Conservation (phyloP, 2,888 invertebrate species). For the Drosophila antonietae region DNA sequence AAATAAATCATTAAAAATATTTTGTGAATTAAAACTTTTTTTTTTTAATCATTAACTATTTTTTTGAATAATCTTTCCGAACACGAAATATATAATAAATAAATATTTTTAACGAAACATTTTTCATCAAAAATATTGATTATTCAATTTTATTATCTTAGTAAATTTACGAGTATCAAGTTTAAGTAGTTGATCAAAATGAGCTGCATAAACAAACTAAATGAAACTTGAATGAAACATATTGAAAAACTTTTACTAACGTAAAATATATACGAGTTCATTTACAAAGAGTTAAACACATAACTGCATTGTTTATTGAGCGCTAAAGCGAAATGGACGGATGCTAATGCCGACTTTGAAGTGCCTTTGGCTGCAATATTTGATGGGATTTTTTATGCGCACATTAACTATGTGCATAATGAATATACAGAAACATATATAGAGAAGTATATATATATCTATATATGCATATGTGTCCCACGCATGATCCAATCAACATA, state of each 20-base stretch:
- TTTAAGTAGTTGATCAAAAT: neutral
- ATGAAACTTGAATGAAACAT: neutral
- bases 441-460: neutral
- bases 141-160: too few relatives aligned
- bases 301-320: conserved; percentile 35
- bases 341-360: conserved; percentile 37
- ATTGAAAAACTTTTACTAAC: neutral
- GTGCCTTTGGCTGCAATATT: conserved; percentile 43
- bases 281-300: conserved; percentile 10
- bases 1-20: too few relatives aligned
- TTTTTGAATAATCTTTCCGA: too few relatives aligned
- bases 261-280: neutral
- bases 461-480: neutral
- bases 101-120: too few relatives aligned
- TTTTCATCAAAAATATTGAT: too few relatives aligned
- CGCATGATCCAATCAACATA: conserved; percentile 18
- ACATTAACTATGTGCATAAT: conserved; percentile 38
- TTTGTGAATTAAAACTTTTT: too few relatives aligned
- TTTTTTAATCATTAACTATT: too few relatives aligned
- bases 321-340: conserved; percentile 32
- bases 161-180: neutral
- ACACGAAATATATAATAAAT: too few relatives aligned
- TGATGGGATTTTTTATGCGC: conserved; percentile 55
- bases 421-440: conserved; percentile 16
- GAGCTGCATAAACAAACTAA: neutral